phyloP scores from a whole-genome alignment of 1,140 invertebrate genomes.

The Drosophila repletoides region DNA sequence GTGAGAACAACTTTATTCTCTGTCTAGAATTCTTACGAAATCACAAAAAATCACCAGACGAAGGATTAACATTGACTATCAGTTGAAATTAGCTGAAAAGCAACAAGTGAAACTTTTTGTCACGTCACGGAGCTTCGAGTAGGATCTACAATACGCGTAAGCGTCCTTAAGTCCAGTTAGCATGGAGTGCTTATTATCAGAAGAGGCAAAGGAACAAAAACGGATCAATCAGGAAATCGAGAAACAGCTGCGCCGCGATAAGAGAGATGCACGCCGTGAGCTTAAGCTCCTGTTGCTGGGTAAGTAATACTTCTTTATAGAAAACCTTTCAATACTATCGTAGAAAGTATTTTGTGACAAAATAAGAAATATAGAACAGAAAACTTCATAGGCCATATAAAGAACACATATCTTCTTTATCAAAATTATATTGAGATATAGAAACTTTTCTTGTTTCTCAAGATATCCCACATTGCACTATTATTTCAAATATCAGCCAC shows the following conservation, averaged over 20 bases:
- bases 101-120: conserved; percentile 17
- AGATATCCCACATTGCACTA: too few species aligned
- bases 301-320: conserved; percentile 84
- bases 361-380: too few species aligned
- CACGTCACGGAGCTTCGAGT: conserved; percentile 22
- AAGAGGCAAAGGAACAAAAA: conserved; percentile 99
- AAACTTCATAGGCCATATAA: too few species aligned
- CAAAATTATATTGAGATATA: too few species aligned
- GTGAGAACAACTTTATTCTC: conserved; percentile 27
- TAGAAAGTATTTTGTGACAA: too few species aligned
- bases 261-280: conserved; percentile 99
- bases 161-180: conserved; percentile 82
- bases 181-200: conserved; percentile 99
- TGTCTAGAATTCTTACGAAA: background rate
- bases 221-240: conserved; percentile 99
- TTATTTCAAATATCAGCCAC: too few species aligned
- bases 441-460: too few species aligned
- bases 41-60: background rate
- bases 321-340: too few species aligned
- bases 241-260: conserved; percentile 98
- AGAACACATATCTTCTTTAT: too few species aligned
- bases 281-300: conserved; percentile 98
- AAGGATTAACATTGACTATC: too few species aligned
- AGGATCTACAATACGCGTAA: conserved; percentile 57
- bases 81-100: too few species aligned